Evolutionary conservation across 2,888 invertebrate species (phyloP).

Genomic region (Eumacrocentrus americanus): DNA sequence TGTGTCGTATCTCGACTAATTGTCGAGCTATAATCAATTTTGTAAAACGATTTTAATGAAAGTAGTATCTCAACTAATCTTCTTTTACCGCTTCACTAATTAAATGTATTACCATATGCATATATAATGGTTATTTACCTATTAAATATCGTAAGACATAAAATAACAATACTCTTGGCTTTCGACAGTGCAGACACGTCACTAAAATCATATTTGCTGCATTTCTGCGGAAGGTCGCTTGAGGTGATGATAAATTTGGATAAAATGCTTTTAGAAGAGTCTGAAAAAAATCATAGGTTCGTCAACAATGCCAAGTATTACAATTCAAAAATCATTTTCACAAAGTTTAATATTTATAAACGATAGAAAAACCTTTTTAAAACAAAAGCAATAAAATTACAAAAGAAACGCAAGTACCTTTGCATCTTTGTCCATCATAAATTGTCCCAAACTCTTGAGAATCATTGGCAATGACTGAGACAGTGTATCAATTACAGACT

Average conservation of each 20-base stretch:
- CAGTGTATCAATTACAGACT: slow-evolving; percentile 73
- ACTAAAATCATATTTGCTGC: slow-evolving; percentile 81
- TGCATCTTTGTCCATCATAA: slow-evolving; percentile 74
- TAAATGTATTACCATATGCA: slow-evolving; percentile 1
- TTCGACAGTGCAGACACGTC: slow-evolving; percentile 79
- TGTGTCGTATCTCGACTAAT: too few relatives aligned
- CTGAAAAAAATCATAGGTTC: slow-evolving; percentile 27
- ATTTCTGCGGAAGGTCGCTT: slow-evolving; percentile 79
- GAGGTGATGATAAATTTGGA: slow-evolving; percentile 64
- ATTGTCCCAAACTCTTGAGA: slow-evolving; percentile 71
- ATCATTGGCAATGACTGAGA: slow-evolving; percentile 70
- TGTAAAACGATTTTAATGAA: too few relatives aligned
- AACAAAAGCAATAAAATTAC: too few relatives aligned
- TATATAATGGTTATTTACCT: slow-evolving; percentile 59
- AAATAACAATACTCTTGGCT: slow-evolving; percentile 69
- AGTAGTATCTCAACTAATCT: too few relatives aligned
- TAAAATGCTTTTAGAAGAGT: slow-evolving; percentile 66
- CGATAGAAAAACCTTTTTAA: too few relatives aligned
- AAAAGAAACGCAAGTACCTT: too few relatives aligned
- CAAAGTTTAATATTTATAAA: too few relatives aligned
- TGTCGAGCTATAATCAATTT: too few relatives aligned
- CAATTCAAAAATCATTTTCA: too few relatives aligned
- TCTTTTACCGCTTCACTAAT: too few relatives aligned
- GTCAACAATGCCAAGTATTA: background rate
- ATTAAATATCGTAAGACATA: slow-evolving; percentile 71